Percentiles rank a stretch among this genome's conserved stretches.
Conservation (phyloP, 2,113 vertebrate species). For the Ochotona princeps region DNA sequence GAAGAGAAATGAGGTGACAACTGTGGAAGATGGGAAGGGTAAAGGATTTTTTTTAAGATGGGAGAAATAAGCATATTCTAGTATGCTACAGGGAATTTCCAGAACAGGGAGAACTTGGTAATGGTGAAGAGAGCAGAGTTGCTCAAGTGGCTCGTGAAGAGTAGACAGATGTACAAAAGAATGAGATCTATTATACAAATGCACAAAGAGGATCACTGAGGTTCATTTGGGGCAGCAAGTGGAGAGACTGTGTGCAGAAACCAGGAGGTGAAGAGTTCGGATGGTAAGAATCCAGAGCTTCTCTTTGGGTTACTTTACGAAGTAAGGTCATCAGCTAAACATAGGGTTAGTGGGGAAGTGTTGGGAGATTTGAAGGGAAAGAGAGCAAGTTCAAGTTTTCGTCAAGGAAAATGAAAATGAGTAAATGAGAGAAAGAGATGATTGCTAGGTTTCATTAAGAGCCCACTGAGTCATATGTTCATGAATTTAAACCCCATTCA, state of each 20-base stretch:
- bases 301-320: neutral
- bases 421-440: neutral
- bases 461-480: neutral
- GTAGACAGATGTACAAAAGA: neutral
- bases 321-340: slow-evolving; percentile 4
- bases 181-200: neutral
- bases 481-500: neutral
- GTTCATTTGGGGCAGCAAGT: neutral
- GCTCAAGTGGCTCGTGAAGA: neutral
- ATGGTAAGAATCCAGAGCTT: neutral
- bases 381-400: neutral
- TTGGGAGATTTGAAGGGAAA: neutral
- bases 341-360: neutral
- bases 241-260: neutral
- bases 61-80: neutral
- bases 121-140: neutral
- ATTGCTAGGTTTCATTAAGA: neutral
- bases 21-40: neutral
- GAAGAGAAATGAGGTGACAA: slow-evolving; percentile 7
- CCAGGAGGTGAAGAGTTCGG: neutral
- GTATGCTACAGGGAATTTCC: neutral
- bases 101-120: neutral
- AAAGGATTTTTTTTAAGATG: neutral
- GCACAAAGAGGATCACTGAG: neutral
- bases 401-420: neutral